These are phyloP conservation scores for Dyspetes luteomarginatus DNA, from an alignment of 2,888 invertebrate genomes.

Conservation along the genomic window DNA sequence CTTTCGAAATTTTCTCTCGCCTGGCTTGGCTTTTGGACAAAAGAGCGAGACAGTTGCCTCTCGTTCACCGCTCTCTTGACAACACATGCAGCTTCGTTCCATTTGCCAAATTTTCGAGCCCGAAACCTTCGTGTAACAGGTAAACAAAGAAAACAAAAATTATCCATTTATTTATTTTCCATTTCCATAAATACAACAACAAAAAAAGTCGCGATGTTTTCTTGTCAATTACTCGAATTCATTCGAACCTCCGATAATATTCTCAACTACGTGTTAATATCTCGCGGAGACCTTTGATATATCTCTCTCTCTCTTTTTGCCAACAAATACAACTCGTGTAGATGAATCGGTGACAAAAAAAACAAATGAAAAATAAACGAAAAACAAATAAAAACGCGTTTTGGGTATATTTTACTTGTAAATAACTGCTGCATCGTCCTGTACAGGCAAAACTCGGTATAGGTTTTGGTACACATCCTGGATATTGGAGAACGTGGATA, in stretches of 20 bases:
- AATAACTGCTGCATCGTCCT: constrained; percentile 95
- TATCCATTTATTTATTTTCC: background rate
- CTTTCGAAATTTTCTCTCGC: constrained; percentile 93
- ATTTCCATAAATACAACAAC: no score
- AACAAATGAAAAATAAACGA: background rate
- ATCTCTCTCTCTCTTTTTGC: background rate
- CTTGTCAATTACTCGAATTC: background rate
- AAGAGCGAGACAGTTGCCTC: constrained; percentile 94
- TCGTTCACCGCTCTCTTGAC: constrained; percentile 96
- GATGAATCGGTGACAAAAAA: background rate
- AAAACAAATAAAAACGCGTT: background rate
- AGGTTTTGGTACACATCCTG: constrained; percentile 96
- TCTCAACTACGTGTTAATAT: background rate
- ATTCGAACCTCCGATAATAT: background rate
- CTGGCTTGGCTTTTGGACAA: constrained; percentile 94
- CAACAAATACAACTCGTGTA: background rate
- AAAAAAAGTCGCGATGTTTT: constrained; percentile 1
- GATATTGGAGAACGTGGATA: constrained; percentile 95
- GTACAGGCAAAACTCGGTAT: constrained; percentile 97
- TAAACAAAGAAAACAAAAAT: constrained; percentile 50
- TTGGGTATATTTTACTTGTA: constrained; percentile 87
- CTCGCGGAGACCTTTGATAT: background rate
- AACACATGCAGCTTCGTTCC: constrained; percentile 97
- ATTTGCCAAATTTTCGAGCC: constrained; percentile 98
- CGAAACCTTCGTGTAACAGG: constrained; percentile 88